Evolutionary conservation across 2,113 vertebrate genomes (phyloP), one percentile per base, ranked within the genome.

Genomic region (Probosciger aterrimus): DNA sequence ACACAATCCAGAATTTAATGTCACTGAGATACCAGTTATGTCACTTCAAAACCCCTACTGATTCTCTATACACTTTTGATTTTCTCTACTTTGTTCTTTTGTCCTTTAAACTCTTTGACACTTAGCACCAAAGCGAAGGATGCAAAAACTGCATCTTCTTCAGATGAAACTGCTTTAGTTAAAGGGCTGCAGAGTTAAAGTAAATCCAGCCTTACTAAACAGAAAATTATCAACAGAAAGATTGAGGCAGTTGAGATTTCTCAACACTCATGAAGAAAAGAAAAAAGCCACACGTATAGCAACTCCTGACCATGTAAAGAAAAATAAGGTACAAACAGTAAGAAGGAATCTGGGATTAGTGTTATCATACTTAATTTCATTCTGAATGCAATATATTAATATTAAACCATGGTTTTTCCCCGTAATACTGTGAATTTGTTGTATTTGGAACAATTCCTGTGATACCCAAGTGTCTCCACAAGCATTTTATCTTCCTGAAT

Each of bases 401-500:
- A 71, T 70, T 73, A 79, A 59, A 90, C 17, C 10, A 23, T 13
- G 4, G 52, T 6, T 78, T 67, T 81, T 46, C 59, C 65, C 50
- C 86, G 46, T 27, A 68, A 73, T 55, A 59, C 31, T 50, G 57
- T 9, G 15, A 71, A 91, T 83, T 64, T 89, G 35, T 69, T 85
- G 16, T 30, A 79, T 91, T 92, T 86, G 60, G 74, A 93, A 30
- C 69, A 81, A 78, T 86, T 95, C 62, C 73, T 88, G 64, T 0
- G 1, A 91, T 86, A 95, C 53, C 22, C 14, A 86, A 80, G 65
- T 43, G 59, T 75, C 62, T 96, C 92, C 63, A 68, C 44, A 82
- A 88, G 69, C 33, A 71, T 87, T 93, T 84, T 79, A 87, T 74
- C 59, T 82, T 80, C 31, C 33, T 83, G 68, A 92, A 92, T 92